phyloP scores from a whole-genome alignment of 2,113 vertebrate genomes.

The Sitta europaea region DNA sequence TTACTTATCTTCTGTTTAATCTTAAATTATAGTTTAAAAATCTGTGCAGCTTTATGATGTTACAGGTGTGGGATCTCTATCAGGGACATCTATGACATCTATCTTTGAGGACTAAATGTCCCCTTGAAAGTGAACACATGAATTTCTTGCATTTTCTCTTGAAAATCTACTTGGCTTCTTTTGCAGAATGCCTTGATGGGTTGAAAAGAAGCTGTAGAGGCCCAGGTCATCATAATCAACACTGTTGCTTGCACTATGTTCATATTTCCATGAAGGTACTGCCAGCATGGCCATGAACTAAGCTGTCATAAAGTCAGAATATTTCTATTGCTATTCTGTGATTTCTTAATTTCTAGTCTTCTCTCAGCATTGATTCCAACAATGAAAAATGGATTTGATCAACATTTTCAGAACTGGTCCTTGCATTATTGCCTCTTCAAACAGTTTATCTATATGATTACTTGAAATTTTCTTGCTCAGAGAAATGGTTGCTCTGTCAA shows the following conservation, averaged over 20 bases:
- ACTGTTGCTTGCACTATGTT: neutral
- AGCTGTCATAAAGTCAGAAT: neutral
- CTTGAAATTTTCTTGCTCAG: neutral
- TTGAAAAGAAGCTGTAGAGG: neutral
- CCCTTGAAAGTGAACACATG: neutral
- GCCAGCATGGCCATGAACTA: neutral
- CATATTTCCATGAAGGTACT: neutral
- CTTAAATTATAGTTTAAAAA: neutral
- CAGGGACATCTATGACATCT: neutral
- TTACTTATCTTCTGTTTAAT: neutral
- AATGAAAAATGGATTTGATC: neutral
- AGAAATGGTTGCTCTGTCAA: neutral
- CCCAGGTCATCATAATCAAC: neutral
- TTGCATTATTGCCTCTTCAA: neutral
- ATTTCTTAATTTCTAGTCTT: neutral
- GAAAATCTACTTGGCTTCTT: neutral
- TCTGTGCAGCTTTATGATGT: neutral
- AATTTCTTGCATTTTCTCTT: neutral
- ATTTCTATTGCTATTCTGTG: neutral
- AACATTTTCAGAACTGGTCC: neutral
- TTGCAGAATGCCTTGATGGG: neutral
- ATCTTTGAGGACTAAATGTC: neutral
- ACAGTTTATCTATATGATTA: neutral
- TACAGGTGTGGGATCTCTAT: neutral
- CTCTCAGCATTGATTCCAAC: neutral